Evolutionary conservation across 1,140 invertebrate genomes (phyloP).

Genomic region (Rhynchophorus ferrugineus): DNA sequence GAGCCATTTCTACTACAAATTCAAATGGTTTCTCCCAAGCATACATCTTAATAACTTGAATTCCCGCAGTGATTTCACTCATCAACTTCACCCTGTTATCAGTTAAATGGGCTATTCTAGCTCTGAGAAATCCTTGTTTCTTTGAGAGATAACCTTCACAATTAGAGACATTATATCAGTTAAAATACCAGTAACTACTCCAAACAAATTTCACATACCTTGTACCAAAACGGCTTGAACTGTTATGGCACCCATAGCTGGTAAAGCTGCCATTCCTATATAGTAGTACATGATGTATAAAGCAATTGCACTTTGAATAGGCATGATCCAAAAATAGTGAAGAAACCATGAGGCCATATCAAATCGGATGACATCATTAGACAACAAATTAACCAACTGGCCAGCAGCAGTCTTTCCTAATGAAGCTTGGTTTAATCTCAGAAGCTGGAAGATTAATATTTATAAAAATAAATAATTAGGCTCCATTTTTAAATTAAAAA

Average conservation of each 20-base stretch:
- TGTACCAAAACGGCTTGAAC: conserved; percentile 58
- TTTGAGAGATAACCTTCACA: conserved; percentile 58
- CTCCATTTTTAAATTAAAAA: not conserved
- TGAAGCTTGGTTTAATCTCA: conserved; percentile 32
- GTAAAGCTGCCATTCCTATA: conserved; percentile 49
- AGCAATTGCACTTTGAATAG: conserved; percentile 57
- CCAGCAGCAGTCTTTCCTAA: conserved; percentile 47
- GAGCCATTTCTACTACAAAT: conserved; percentile 51
- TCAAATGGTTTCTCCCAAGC: conserved; percentile 75
- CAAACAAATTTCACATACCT: no score
- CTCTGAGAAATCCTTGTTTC: conserved; percentile 53
- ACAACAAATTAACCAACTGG: conserved; percentile 67
- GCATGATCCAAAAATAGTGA: conserved; percentile 66
- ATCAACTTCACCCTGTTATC: conserved; percentile 75
- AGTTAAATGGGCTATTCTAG: conserved; percentile 60
- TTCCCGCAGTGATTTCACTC: conserved; percentile 69
- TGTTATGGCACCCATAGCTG: conserved; percentile 53
- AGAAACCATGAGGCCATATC: conserved; percentile 46
- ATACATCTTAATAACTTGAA: conserved; percentile 81
- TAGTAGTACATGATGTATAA: conserved; percentile 56
- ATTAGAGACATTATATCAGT: not conserved
- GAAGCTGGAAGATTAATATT: conserved; percentile 34
- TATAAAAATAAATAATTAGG: conserved; percentile 41
- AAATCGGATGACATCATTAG: conserved; percentile 61
- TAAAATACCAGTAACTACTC: not conserved